A percentile compares a stretch with the other conserved stretches of the same genome.
Conservation (phyloP, 2,888 invertebrate species). For the Apoderus coryli region DNA sequence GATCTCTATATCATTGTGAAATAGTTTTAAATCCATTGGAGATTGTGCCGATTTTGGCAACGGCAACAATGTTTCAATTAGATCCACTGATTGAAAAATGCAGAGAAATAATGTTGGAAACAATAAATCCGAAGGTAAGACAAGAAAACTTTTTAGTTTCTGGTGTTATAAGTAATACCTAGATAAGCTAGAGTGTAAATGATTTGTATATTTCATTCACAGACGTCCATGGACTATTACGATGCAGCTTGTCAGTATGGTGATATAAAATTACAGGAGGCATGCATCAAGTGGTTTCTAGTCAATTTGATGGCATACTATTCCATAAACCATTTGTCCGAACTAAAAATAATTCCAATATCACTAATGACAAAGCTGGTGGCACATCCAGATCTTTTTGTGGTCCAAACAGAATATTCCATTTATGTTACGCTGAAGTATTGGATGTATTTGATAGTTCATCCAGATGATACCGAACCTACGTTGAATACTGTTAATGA, state of each 20-base stretch:
- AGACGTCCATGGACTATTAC: slow-evolving; percentile 54
- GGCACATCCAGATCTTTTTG: slow-evolving; percentile 49
- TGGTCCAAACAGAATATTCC: slow-evolving; percentile 66
- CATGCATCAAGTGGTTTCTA: slow-evolving; percentile 54
- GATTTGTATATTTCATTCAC: slow-evolving; percentile 17
- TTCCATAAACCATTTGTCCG: slow-evolving; percentile 36
- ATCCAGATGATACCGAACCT: slow-evolving; percentile 25
- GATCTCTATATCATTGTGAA: slow-evolving; percentile 64
- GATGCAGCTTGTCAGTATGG: slow-evolving; percentile 55
- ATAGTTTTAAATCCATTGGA: slow-evolving; percentile 51
- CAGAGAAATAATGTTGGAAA: slow-evolving; percentile 57
- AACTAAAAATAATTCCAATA: slow-evolving; percentile 46
- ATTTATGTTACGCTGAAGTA: slow-evolving; percentile 54
- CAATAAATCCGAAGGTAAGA: slow-evolving; percentile 46
- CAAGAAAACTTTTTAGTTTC: no score
- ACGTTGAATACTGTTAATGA: slow-evolving; percentile 25
- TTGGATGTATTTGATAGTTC: slow-evolving; percentile 47
- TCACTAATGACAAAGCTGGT: slow-evolving; percentile 50
- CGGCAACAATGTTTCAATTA: slow-evolving; percentile 59
- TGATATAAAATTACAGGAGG: slow-evolving; percentile 42
- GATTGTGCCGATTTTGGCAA: slow-evolving; percentile 52
- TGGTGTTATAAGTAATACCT: no score
- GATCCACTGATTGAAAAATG: slow-evolving; percentile 59
- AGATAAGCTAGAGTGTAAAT: background rate
- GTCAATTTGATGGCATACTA: slow-evolving; percentile 51